These are phyloP conservation scores for Nothura maculosa DNA, from an alignment of 2,797 vertebrate species.

Conservation along the genomic window DNA sequence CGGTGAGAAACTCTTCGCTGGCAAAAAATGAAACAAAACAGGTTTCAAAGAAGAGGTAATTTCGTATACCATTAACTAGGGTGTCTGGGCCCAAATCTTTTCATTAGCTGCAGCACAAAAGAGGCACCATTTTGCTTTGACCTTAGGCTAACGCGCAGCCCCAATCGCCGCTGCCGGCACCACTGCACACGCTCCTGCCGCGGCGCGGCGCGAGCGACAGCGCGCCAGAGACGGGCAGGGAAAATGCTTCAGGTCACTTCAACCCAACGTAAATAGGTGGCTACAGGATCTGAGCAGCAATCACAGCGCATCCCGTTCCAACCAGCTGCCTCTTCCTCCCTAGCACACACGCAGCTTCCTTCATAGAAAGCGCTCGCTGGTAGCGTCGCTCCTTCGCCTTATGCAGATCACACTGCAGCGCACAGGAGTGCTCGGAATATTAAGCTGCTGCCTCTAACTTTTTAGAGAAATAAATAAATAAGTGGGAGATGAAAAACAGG, in stretches of 20 bases:
- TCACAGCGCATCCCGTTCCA: constrained; percentile 55
- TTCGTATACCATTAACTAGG: constrained; percentile 28
- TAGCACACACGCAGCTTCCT: constrained; percentile 41
- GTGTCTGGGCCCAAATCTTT: neutral
- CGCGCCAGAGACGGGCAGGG: neutral
- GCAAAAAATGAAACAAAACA: constrained; percentile 56
- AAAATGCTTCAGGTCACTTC: constrained; percentile 75
- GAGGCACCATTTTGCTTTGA: neutral
- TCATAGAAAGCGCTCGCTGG: constrained; percentile 5
- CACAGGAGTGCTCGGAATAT: constrained; percentile 59
- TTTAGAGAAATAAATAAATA: neutral
- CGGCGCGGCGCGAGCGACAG: constrained; percentile 28
- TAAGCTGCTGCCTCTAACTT: constrained; percentile 43
- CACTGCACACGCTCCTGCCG: constrained; percentile 28
- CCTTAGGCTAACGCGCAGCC: constrained; percentile 32
- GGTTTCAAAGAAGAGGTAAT: constrained; percentile 59
- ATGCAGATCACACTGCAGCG: constrained; percentile 68
- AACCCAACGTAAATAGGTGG: constrained; percentile 42
- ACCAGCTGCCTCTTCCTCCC: constrained; percentile 45
- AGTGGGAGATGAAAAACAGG: neutral
- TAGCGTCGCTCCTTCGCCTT: constrained; percentile 32
- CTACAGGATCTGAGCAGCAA: constrained; percentile 54
- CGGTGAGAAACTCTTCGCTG: neutral
- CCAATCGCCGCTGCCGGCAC: neutral
- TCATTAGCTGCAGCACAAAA: constrained; percentile 30